Conservation (phyloP, 2,113 vertebrate genomes). For the Eclectus roratus region DNA sequence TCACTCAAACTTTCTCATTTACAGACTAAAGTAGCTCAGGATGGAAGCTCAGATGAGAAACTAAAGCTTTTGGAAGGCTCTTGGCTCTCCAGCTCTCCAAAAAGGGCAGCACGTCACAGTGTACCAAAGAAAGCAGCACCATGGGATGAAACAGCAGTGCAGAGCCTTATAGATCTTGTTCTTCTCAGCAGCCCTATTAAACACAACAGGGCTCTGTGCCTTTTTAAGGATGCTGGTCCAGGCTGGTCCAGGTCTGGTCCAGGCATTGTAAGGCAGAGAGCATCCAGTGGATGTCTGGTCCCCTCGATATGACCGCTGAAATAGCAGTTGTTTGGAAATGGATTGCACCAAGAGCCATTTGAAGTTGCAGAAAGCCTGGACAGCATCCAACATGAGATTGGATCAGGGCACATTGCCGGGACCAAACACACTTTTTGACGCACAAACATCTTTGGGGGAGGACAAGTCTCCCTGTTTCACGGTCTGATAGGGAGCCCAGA, state of each 20-base stretch:
- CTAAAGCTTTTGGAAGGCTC: not conserved
- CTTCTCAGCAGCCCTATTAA: not conserved
- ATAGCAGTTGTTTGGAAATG: not conserved
- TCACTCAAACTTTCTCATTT: not conserved
- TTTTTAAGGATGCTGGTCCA: slow-evolving; percentile 9
- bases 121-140: not conserved
- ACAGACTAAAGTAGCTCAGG: not conserved
- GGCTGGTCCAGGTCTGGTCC: not conserved
- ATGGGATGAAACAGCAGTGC: rapidly evolving
- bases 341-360: not conserved
- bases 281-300: not conserved
- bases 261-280: not conserved
- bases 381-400: not conserved
- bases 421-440: not conserved
- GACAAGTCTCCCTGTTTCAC: rapidly evolving
- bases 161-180: not conserved
- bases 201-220: not conserved
- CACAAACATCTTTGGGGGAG: not conserved
- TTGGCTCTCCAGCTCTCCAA: not conserved
- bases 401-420: rapidly evolving
- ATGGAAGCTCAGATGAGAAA: not conserved
- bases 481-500: not conserved
- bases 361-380: slow-evolving; percentile 6
- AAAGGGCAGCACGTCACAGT: not conserved
- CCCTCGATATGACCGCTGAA: rapidly evolving